A percentile compares a stretch with the other conserved stretches of the same genome.
These are phyloP conservation scores for Xestoiulus laeticollis DNA, from an alignment of 2,888 invertebrate genomes.

Conservation along the genomic window DNA sequence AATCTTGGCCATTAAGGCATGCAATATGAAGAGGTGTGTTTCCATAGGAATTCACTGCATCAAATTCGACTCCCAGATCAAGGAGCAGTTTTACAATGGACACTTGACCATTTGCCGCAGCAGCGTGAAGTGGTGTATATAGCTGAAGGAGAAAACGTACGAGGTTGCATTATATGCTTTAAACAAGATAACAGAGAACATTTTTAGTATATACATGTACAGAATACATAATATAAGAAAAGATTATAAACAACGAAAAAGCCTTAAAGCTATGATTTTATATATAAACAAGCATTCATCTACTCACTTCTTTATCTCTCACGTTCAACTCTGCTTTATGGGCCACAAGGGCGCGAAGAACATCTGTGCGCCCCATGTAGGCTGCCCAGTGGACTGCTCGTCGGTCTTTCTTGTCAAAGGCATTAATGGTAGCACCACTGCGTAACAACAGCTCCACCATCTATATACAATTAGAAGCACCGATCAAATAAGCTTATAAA, in stretches of 20 bases:
- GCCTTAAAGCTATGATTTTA: neutral
- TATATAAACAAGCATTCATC: neutral
- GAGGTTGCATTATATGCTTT: too few species aligned
- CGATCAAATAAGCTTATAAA: neutral
- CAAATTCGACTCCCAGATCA: conserved; percentile 69
- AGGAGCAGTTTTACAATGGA: conserved; percentile 66
- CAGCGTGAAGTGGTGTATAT: conserved; percentile 73
- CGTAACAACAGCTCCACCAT: conserved; percentile 69
- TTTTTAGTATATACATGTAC: too few species aligned
- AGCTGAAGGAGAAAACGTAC: conserved; percentile 61
- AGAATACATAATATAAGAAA: too few species aligned
- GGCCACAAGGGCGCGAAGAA: conserved; percentile 60
- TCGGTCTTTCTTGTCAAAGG: conserved; percentile 72
- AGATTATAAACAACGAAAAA: neutral
- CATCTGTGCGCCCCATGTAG: conserved; percentile 69
- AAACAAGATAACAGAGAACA: too few species aligned
- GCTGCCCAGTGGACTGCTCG: conserved; percentile 73
- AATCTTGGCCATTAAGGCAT: conserved; percentile 71
- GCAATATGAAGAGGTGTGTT: conserved; percentile 72
- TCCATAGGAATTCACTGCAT: conserved; percentile 70
- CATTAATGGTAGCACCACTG: conserved; percentile 70
- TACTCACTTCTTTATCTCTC: conserved; percentile 64
- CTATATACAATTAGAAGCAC: conserved; percentile 58
- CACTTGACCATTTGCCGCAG: conserved; percentile 69
- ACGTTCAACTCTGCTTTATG: conserved; percentile 64